Conservation (phyloP, 2,797 vertebrate species). For the Diglossa cyanea region DNA sequence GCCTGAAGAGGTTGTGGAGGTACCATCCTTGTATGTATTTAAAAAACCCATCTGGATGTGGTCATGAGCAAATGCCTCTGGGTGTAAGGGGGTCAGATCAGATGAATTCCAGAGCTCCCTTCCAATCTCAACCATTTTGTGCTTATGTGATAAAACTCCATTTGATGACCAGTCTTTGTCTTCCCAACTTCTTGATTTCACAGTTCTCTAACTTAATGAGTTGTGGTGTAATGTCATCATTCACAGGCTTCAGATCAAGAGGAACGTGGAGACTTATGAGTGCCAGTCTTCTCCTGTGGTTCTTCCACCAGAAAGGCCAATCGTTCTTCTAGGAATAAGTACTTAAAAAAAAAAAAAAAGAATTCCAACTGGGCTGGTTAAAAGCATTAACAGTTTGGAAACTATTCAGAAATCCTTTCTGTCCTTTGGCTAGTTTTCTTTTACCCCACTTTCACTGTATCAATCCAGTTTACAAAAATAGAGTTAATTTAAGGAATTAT, state of each 20-base stretch:
- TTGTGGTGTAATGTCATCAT: not conserved
- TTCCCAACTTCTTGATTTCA: not conserved
- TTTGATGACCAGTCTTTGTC: not conserved
- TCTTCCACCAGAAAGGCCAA: not conserved
- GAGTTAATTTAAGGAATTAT: not conserved
- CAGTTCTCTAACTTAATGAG: not conserved
- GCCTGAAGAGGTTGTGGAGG: no score
- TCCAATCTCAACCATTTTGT: not conserved
- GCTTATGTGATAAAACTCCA: not conserved
- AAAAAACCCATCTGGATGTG: not conserved
- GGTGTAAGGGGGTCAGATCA: fast-evolving
- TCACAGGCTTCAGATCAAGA: not conserved
- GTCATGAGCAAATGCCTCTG: not conserved
- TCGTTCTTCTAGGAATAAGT: not conserved
- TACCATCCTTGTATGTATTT: not conserved
- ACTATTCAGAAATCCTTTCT: not conserved
- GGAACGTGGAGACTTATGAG: not conserved
- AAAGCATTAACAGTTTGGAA: not conserved
- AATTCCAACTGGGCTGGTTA: fast-evolving
- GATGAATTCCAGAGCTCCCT: not conserved
- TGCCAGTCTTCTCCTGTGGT: fast-evolving
- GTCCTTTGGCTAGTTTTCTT: not conserved
- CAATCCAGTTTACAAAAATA: not conserved
- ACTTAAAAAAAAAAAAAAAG: not conserved
- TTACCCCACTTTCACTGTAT: not conserved